Conservation (phyloP, 2,888 invertebrate species). For the Lordiphosa andalusiaca region DNA sequence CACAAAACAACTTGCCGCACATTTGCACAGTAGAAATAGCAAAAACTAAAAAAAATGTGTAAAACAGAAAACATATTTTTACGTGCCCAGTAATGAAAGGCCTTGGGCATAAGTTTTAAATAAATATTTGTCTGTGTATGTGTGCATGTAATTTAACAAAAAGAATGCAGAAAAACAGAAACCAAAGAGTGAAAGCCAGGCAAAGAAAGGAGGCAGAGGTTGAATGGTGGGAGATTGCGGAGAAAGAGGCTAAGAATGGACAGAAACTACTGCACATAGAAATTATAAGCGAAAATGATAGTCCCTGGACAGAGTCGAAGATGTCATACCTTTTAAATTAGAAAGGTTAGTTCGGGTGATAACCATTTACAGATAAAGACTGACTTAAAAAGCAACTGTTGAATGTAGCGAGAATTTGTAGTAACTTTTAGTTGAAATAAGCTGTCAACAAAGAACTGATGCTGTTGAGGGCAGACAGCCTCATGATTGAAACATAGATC, state of each 20-base stretch:
- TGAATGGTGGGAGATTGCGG: constrained; percentile 8
- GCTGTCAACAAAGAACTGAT: too few relatives aligned
- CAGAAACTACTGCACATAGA: constrained; percentile 48
- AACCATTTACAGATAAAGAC: neutral
- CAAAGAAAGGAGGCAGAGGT: constrained; percentile 47
- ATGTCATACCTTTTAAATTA: neutral
- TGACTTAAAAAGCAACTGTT: constrained; percentile 3
- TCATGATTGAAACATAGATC: too few relatives aligned
- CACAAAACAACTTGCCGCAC: constrained; percentile 57
- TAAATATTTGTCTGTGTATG: constrained; percentile 61
- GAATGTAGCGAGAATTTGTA: too few relatives aligned
- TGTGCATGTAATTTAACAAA: constrained; percentile 70
- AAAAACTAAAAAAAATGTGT: constrained; percentile 23
- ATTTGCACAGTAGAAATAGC: constrained; percentile 55
- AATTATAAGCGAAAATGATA: constrained; percentile 38
- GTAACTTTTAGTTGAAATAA: too few relatives aligned
- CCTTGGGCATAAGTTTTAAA: constrained; percentile 73
- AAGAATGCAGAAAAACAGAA: constrained; percentile 33
- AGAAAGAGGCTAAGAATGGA: constrained; percentile 24
- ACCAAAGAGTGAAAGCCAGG: constrained; percentile 28
- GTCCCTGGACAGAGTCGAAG: neutral
- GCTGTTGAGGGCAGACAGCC: too few relatives aligned
- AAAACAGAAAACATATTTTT: constrained; percentile 39
- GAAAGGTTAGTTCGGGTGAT: neutral
- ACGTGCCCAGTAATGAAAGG: constrained; percentile 70